These are phyloP conservation scores for Sarcophaga rosellei DNA, from an alignment of 2,888 invertebrate species.

Conservation along the genomic window DNA sequence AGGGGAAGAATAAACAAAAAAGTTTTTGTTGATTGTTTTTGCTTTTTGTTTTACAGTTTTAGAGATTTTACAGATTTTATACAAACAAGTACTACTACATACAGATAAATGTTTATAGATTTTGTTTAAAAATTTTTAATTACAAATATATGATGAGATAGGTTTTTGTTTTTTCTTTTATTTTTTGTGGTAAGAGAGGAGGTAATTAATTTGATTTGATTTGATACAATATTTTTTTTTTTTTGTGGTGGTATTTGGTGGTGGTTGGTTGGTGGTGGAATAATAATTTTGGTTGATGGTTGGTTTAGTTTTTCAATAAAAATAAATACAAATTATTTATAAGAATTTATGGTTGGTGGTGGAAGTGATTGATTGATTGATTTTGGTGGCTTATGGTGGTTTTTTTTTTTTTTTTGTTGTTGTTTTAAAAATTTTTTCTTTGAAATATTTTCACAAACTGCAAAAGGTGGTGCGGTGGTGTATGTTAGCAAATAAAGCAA, in stretches of 20 bases:
- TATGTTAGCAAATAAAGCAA: background rate
- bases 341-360: constrained; percentile 23
- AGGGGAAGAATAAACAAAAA: constrained; percentile 60
- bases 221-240: background rate
- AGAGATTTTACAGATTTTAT: constrained; percentile 30
- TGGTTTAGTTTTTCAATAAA: constrained; percentile 33
- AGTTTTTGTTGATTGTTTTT: constrained; percentile 33
- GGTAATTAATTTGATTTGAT: constrained; percentile 5
- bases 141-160: background rate
- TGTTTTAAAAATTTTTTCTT: constrained; percentile 4
- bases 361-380: background rate
- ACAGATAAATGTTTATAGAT: no score
- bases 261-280: constrained; percentile 24
- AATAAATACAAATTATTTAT: constrained; percentile 2
- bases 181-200: constrained; percentile 30
- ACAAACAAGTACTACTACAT: background rate
- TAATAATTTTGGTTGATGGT: constrained; percentile 17
- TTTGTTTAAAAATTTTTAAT: no score
- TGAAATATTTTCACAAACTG: constrained; percentile 40
- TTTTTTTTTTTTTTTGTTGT: constrained; percentile 42
- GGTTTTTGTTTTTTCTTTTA: background rate
- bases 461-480: constrained; percentile 44
- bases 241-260: constrained; percentile 17
- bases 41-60: constrained; percentile 25
- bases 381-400: constrained; percentile 49